A percentile compares a stretch with the other conserved stretches of the same genome.
Evolutionary conservation across 2,113 vertebrate species (phyloP).

Genomic region (Macrotus californicus): DNA sequence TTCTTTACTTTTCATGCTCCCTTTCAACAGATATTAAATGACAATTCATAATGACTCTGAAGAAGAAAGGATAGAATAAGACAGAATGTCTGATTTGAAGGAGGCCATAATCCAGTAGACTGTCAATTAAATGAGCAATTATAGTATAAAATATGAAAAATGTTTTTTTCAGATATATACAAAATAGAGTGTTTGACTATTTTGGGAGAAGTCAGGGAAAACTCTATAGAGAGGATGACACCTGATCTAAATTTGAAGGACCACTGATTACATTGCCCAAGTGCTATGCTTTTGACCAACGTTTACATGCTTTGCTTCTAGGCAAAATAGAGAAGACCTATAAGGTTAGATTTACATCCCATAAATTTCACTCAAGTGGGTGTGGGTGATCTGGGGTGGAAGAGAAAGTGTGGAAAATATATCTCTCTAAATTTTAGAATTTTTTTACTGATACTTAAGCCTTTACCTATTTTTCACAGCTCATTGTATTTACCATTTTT

Average conservation of each 20-base stretch:
- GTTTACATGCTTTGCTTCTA: background rate
- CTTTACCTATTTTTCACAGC: background rate
- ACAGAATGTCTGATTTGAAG: background rate
- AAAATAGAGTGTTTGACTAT: background rate
- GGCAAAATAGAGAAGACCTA: background rate
- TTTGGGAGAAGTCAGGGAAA: background rate
- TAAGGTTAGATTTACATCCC: background rate
- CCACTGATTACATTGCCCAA: background rate
- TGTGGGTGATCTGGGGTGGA: background rate
- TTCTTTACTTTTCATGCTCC: background rate
- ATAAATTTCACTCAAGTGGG: background rate
- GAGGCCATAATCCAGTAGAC: background rate
- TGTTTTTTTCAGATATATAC: background rate
- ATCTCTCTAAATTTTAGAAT: background rate
- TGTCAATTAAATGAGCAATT: background rate
- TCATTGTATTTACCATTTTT: constrained; percentile 34
- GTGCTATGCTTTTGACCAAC: background rate
- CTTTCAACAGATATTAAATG: background rate
- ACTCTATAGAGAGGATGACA: background rate
- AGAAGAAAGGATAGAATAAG: background rate
- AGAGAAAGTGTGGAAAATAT: background rate
- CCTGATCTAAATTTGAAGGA: background rate
- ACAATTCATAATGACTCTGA: background rate
- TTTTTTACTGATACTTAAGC: background rate
- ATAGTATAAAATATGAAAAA: background rate